A percentile compares a stretch with the other conserved stretches of the same genome.
These are phyloP conservation scores for Heterochromis multidens DNA, from an alignment of 2,113 vertebrate genomes.

Conservation along the genomic window DNA sequence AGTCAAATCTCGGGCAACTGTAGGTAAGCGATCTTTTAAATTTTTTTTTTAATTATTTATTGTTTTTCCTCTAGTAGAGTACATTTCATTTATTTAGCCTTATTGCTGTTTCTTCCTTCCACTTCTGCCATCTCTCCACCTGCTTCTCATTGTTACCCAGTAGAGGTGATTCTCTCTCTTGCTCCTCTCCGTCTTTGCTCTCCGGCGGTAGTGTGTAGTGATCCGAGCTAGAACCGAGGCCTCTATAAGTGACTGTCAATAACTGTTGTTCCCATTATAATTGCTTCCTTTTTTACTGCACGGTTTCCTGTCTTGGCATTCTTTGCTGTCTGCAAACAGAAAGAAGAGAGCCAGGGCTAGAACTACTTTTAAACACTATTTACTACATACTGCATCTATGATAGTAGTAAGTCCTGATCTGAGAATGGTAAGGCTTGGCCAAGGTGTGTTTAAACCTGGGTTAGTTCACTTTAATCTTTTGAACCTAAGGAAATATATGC, in stretches of 20 bases:
- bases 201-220: slow-evolving; percentile 5
- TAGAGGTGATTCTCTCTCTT: background rate
- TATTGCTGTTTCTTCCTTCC: background rate
- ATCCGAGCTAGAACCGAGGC: slow-evolving; percentile 35
- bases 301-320: slow-evolving; percentile 22
- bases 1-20: slow-evolving; percentile 77
- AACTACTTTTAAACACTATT: slow-evolving; percentile 23
- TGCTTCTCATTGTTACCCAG: background rate
- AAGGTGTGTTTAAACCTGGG: background rate
- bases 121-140: background rate
- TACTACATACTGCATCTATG: background rate
- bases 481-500: background rate
- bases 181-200: slow-evolving; percentile 4
- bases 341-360: slow-evolving; percentile 2
- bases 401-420: background rate
- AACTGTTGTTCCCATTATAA: slow-evolving; percentile 43
- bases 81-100: background rate
- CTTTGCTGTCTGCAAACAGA: slow-evolving; percentile 32
- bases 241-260: slow-evolving; percentile 49
- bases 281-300: slow-evolving; percentile 50
- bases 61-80: background rate
- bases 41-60: background rate
- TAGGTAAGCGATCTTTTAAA: slow-evolving; percentile 58
- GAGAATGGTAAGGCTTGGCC: slow-evolving; percentile 2
- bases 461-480: background rate